A percentile compares a stretch with the other conserved stretches of the same genome.
These are phyloP conservation scores for Gallinago solitaria DNA, from an alignment of 2,797 vertebrate species.

Conservation along the genomic window DNA sequence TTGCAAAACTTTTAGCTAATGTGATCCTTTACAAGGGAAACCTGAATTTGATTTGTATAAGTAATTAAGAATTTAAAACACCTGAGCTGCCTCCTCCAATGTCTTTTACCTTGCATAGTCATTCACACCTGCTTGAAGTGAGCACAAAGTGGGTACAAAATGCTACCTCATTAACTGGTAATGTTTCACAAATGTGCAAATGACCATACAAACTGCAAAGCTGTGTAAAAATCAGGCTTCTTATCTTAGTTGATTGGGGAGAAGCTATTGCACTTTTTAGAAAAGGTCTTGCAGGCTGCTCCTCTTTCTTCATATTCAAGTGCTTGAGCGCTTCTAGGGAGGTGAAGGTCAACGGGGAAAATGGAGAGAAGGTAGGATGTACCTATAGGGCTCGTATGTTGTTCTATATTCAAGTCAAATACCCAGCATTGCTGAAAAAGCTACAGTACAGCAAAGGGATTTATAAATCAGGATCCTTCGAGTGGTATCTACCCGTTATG, in stretches of 20 bases:
- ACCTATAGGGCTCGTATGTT: not conserved
- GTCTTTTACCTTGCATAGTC: not conserved
- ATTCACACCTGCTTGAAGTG: not conserved
- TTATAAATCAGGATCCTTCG: not conserved
- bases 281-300: accelerated
- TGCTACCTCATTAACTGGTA: not conserved
- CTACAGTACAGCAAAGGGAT: accelerated
- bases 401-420: not conserved
- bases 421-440: not conserved
- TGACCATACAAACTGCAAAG: not conserved
- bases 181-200: not conserved
- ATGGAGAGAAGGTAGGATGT: not conserved
- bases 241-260: not conserved
- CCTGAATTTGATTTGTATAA: not conserved
- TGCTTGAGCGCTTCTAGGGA: accelerated
- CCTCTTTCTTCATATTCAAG: not conserved
- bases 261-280: not conserved
- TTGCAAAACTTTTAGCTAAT: not conserved
- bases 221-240: not conserved
- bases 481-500: accelerated
- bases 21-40: not conserved
- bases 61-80: not conserved
- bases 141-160: not conserved
- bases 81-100: not conserved
- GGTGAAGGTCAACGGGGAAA: not conserved